Conservation (phyloP, 2,888 invertebrate genomes). For the Tinea pellionella region DNA sequence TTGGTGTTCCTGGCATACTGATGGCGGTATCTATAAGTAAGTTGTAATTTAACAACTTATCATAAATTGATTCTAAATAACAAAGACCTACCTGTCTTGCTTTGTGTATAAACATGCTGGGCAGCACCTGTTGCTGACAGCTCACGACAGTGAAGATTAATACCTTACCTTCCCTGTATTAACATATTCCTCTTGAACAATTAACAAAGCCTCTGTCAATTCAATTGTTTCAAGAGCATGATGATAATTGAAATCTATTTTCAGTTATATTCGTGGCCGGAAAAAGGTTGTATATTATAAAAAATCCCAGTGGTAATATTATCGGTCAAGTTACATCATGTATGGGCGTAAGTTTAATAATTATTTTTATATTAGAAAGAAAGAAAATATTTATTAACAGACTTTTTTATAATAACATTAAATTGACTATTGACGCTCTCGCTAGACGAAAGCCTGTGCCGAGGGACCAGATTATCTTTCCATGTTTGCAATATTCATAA, state of each 20-base stretch:
- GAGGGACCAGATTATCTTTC: too few relatives aligned
- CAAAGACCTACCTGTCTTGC: neutral
- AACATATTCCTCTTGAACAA: too few relatives aligned
- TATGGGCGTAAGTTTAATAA: conserved; percentile 77
- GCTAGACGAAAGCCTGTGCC: too few relatives aligned
- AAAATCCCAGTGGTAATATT: conserved; percentile 86
- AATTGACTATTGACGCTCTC: too few relatives aligned
- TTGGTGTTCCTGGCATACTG: conserved; percentile 87
- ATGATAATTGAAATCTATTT: conserved; percentile 20
- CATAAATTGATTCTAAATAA: neutral
- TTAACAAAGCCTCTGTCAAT: too few relatives aligned
- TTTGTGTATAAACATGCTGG: too few relatives aligned
- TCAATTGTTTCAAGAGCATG: too few relatives aligned
- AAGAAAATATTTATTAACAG: too few relatives aligned
- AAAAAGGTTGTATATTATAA: conserved; percentile 78
- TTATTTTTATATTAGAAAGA: too few relatives aligned
- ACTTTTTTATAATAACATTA: too few relatives aligned
- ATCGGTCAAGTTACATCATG: conserved; percentile 81
- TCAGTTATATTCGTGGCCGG: conserved; percentile 86
- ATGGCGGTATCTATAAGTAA: conserved; percentile 87
- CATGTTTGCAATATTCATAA: too few relatives aligned
- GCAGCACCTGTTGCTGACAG: too few relatives aligned
- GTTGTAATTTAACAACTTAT: conserved; percentile 21
- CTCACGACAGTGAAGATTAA: neutral
- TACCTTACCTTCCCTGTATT: neutral